phyloP scores from a whole-genome alignment of 64 coral and sea anemone genomes.

The Montipora foliosa region DNA sequence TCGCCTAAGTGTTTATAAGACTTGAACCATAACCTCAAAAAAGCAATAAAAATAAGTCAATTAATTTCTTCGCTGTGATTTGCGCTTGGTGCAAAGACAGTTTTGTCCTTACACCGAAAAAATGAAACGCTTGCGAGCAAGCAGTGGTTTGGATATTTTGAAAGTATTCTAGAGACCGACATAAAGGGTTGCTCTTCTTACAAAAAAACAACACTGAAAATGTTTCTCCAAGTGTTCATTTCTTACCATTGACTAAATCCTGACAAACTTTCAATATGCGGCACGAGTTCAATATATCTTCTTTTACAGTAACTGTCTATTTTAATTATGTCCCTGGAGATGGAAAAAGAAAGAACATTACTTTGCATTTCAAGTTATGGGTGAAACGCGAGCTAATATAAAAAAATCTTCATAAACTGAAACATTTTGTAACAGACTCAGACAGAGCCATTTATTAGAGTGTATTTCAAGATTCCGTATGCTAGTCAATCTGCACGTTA shows the following conservation, averaged over 20 bases:
- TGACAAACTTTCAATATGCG: conserved; percentile 87
- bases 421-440: too few relatives aligned
- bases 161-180: not conserved
- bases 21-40: conserved; percentile 83
- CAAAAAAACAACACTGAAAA: not conserved
- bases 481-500: too few relatives aligned
- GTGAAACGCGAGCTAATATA: too few relatives aligned
- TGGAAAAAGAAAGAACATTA: not conserved
- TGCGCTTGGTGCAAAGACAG: too few relatives aligned
- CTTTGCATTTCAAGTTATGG: too few relatives aligned
- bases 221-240: not conserved
- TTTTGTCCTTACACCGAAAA: too few relatives aligned
- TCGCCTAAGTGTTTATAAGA: conserved; percentile 82
- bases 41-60: not conserved
- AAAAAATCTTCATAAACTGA: too few relatives aligned
- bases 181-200: not conserved
- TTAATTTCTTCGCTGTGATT: too few relatives aligned
- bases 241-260: conserved; percentile 86
- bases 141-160: too few relatives aligned
- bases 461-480: too few relatives aligned
- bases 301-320: conserved; percentile 90
- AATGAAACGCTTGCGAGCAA: not conserved
- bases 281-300: conserved; percentile 91
- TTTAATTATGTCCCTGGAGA: conserved; percentile 87
- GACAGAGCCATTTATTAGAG: too few relatives aligned